Evolutionary conservation across 2,797 vertebrate genomes (phyloP).

Genomic region (Hydrocynus forskahlii): DNA sequence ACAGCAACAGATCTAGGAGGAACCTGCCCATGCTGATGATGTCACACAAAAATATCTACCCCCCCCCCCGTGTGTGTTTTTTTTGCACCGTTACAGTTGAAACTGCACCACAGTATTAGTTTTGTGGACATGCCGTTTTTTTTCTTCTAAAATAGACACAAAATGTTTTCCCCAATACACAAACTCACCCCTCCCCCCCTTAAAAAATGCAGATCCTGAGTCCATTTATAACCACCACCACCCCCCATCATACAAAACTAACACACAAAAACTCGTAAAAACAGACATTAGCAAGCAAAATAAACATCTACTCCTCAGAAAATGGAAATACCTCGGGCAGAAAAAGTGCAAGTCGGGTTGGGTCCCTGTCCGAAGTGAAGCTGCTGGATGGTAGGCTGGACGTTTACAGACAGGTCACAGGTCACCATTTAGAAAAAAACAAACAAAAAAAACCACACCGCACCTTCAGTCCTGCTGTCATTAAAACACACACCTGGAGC

Average conservation of each 20-base stretch:
- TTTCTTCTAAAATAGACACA: conserved; percentile 41
- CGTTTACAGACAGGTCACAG: neutral
- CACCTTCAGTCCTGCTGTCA: conserved; percentile 27
- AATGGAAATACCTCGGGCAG: conserved; percentile 48
- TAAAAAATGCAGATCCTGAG: conserved; percentile 28
- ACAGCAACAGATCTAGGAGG: conserved; percentile 28
- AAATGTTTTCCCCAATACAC: conserved; percentile 34
- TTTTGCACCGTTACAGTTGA: conserved; percentile 19
- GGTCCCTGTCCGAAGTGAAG: neutral
- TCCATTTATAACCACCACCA: neutral
- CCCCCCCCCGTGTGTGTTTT: neutral
- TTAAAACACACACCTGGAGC: conserved; percentile 16
- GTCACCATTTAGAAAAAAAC: neutral
- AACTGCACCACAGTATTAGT: conserved; percentile 43
- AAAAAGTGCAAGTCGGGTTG: conserved; percentile 34
- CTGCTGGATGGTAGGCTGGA: conserved; percentile 14
- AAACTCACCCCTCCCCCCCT: neutral
- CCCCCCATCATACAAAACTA: conserved; percentile 43
- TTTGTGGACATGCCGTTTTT: conserved; percentile 32
- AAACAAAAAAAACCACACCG: neutral
- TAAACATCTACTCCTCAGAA: conserved; percentile 50
- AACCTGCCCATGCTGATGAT: conserved; percentile 24
- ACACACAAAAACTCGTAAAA: conserved; percentile 52
- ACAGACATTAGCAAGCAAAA: conserved; percentile 54
- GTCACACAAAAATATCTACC: conserved; percentile 29